Conservation (phyloP, 2,797 vertebrate species). For the Champsocephalus esox region DNA sequence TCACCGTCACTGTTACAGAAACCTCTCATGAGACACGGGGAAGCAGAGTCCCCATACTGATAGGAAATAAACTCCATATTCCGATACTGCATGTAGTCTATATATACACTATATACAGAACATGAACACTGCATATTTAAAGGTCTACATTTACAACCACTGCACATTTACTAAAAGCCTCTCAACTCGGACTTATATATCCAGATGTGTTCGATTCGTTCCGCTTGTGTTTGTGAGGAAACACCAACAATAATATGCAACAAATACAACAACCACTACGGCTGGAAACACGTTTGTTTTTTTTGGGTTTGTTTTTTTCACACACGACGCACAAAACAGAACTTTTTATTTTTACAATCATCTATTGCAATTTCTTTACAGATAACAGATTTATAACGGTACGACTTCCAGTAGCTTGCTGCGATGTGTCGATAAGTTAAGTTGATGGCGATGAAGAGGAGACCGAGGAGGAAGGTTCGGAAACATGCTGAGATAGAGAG, state of each 20-base stretch:
- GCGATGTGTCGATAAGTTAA: slow-evolving; percentile 47
- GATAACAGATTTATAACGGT: slow-evolving; percentile 65
- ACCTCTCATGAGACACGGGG: slow-evolving; percentile 34
- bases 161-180: slow-evolving; percentile 66
- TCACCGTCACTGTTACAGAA: slow-evolving; percentile 64
- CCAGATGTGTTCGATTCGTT: slow-evolving; percentile 30
- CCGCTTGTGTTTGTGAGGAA: slow-evolving; percentile 52
- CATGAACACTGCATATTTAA: slow-evolving; percentile 63
- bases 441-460: neutral
- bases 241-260: slow-evolving; percentile 42
- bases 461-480: slow-evolving; percentile 3
- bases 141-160: slow-evolving; percentile 79
- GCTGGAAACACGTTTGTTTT: slow-evolving; percentile 61
- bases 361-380: slow-evolving; percentile 68
- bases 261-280: slow-evolving; percentile 64
- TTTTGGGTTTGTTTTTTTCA: slow-evolving; percentile 28
- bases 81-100: slow-evolving; percentile 62
- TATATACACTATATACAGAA: slow-evolving; percentile 80
- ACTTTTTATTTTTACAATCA: slow-evolving; percentile 67
- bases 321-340: slow-evolving; percentile 78
- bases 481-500: slow-evolving; percentile 68
- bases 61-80: slow-evolving; percentile 44
- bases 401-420: slow-evolving; percentile 54
- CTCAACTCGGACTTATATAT: neutral
- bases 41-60: slow-evolving; percentile 63